Evolutionary conservation across 2,888 invertebrate species (phyloP).

Genomic region (Vesta saturnalis): DNA sequence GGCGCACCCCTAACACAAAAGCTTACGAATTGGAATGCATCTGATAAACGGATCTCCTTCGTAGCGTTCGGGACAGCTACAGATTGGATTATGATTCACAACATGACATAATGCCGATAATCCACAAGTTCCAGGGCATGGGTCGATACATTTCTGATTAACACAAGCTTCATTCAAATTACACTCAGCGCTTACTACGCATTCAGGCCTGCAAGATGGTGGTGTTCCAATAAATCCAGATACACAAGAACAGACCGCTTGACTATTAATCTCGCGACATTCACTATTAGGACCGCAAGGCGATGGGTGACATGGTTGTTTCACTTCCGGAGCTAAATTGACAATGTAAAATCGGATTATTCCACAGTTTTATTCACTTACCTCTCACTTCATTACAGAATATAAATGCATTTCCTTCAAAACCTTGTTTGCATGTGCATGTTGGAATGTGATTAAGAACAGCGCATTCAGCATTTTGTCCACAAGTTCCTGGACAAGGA

Average conservation of each 20-base stretch:
- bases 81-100: slow-evolving; percentile 81
- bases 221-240: slow-evolving; percentile 78
- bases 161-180: slow-evolving; percentile 77
- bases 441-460: slow-evolving; percentile 76
- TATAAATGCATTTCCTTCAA: slow-evolving; percentile 78
- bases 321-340: slow-evolving; percentile 61
- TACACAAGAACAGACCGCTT: slow-evolving; percentile 81
- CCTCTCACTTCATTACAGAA: slow-evolving; percentile 58
- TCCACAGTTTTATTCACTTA: no score
- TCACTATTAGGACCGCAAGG: slow-evolving; percentile 83
- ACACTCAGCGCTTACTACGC: slow-evolving; percentile 81
- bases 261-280: slow-evolving; percentile 75
- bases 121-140: slow-evolving; percentile 82
- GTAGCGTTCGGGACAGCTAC: slow-evolving; percentile 64
- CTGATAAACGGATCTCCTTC: slow-evolving; percentile 80
- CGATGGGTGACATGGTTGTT: slow-evolving; percentile 74
- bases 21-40: slow-evolving; percentile 68
- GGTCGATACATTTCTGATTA: slow-evolving; percentile 82
- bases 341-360: no score
- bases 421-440: slow-evolving; percentile 74
- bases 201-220: slow-evolving; percentile 81
- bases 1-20: not conserved
- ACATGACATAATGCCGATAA: slow-evolving; percentile 75
- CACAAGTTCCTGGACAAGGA: slow-evolving; percentile 82
- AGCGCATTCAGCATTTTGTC: slow-evolving; percentile 76